These are phyloP conservation scores for Archaeoteleia sp. DNA, from an alignment of 2,888 invertebrate species.

Conservation along the genomic window DNA sequence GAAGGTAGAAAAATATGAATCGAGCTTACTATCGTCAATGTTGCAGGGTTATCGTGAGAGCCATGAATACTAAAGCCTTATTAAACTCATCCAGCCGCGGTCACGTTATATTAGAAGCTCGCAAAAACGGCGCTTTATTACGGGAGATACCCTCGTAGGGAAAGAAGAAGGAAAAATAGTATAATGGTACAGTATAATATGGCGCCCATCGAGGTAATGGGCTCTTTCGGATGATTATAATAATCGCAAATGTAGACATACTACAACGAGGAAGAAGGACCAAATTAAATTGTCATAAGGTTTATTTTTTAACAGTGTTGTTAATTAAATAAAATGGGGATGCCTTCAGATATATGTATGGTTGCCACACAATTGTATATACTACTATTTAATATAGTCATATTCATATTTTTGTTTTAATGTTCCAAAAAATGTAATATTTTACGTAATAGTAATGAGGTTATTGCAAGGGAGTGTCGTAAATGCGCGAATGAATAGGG, in stretches of 20 bases:
- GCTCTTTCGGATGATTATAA: slow-evolving; percentile 24
- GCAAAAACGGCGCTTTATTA: slow-evolving; percentile 33
- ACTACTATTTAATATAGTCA: too few species aligned
- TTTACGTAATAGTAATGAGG: too few species aligned
- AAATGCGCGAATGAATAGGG: too few species aligned
- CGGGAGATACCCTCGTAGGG: too few species aligned
- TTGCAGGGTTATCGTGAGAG: slow-evolving; percentile 33
- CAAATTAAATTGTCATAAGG: too few species aligned
- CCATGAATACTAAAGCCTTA: slow-evolving; percentile 47
- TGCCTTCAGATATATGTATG: too few species aligned
- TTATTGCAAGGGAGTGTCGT: too few species aligned
- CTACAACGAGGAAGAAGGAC: slow-evolving; percentile 18
- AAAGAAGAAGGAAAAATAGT: slow-evolving; percentile 27
- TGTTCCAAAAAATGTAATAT: too few species aligned
- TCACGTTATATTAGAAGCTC: slow-evolving; percentile 34
- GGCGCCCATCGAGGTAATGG: slow-evolving; percentile 29
- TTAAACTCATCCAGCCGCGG: slow-evolving; percentile 43
- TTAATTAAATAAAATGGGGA: too few species aligned
- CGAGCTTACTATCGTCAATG: slow-evolving; percentile 27
- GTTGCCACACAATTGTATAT: too few species aligned
- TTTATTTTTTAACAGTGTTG: neutral
- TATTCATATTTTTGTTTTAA: too few species aligned
- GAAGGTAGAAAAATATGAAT: slow-evolving; percentile 36
- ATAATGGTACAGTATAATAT: slow-evolving; percentile 19
- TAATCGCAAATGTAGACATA: neutral